phyloP scores from a whole-genome alignment of 2,113 vertebrate genomes.

The Vulpes ferrilata region DNA sequence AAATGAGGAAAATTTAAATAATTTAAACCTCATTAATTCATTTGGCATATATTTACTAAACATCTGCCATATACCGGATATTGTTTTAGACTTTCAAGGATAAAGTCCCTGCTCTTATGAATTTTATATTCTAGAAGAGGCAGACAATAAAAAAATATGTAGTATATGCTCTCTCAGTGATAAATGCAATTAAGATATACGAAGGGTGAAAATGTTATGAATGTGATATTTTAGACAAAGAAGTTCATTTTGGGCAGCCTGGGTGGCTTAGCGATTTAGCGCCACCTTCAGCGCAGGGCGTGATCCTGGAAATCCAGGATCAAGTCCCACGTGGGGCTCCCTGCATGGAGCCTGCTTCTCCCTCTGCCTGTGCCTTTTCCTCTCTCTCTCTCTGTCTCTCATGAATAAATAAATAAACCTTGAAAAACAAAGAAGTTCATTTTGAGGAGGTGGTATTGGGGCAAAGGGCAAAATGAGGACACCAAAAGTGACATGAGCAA shows the following conservation, averaged over 20 bases:
- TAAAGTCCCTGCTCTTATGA: neutral
- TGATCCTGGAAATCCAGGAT: too few species aligned
- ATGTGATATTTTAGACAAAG: neutral
- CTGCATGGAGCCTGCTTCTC: too few species aligned
- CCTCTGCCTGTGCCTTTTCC: too few species aligned
- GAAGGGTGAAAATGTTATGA: neutral
- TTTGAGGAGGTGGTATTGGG: neutral
- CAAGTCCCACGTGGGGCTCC: too few species aligned
- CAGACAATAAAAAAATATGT: neutral
- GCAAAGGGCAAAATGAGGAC: neutral
- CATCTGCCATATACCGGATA: neutral
- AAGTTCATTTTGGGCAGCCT: neutral
- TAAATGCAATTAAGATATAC: neutral
- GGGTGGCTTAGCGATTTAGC: too few species aligned
- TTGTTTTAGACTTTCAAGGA: constrained; percentile 24
- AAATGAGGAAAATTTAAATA: neutral
- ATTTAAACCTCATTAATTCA: neutral
- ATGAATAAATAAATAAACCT: too few species aligned
- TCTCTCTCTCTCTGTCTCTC: too few species aligned
- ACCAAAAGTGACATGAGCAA: neutral
- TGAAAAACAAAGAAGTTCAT: neutral
- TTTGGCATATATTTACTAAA: neutral
- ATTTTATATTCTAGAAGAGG: neutral
- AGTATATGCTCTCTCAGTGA: neutral
- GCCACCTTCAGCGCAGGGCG: too few species aligned